Base-by-base conservation (phyloP, 2,797 vertebrate species). In the Takifugu rubripes region DNA sequence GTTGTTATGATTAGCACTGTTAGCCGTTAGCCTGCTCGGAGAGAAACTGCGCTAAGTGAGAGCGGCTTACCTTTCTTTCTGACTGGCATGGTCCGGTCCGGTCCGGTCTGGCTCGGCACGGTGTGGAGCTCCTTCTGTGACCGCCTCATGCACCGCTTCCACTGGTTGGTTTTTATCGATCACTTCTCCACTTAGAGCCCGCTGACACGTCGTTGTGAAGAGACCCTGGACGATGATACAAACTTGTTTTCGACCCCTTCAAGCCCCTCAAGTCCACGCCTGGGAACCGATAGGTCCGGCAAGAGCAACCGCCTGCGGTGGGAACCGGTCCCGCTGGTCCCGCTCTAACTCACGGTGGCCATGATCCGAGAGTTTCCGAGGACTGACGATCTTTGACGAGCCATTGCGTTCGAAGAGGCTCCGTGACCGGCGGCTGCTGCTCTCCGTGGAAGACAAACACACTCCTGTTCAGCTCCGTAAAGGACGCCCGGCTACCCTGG, bases 11-110 rank as follows among this genome's bases (percentile, higher is more conserved):
- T 40, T 40, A 40, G 36, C 36, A 3, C 11, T 3, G 75, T 16
- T 87, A 82, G 77, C 85, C 25, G 76, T 55, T 87, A 83, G 79
- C 85, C 40, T 27, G 72, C 61, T 72, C 57, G 66, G 65, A 50
- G 1, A 11, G 9, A 71, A 63, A 68, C 45, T 46, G 45, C 45
- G 45, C n/a, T n/a, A 24, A 46, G 61, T 69, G 31, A 33, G 73
- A 87, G 75, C 68, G 53, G 79, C 88, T 92, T 90, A 96, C 95
- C 96, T 93, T 94, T 94, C 76, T 93, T 95, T 74, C 94, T 85
- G 66, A 97, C 93, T 44, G 95, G 96, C 96, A 97, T 97, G 87
- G 73, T 71, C 14, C 54, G 63, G 74, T 70, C 12, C 54, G 63
- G 74, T 70, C 15, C 52, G 62, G 49, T 8, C 16, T 14, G 49